phyloP scores from a whole-genome alignment of 2,797 vertebrate species.

The Falco biarmicus region DNA sequence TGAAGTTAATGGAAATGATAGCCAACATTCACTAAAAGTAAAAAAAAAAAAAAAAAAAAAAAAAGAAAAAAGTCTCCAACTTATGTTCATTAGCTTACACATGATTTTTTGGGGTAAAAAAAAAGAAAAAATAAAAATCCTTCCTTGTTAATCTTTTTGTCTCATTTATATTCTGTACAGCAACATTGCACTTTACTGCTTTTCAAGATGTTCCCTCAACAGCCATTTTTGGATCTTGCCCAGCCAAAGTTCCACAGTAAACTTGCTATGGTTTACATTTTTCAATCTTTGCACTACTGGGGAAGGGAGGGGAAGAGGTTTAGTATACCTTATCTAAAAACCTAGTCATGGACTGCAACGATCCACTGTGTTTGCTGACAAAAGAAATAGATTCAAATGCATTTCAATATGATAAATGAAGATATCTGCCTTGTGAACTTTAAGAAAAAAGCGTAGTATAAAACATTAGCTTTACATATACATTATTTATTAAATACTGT shows the following conservation, averaged over 20 bases:
- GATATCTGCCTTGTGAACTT: background rate
- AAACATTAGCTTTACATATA: background rate
- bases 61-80: background rate
- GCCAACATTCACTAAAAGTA: background rate
- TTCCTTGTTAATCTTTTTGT: background rate
- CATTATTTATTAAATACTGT: slow-evolving; percentile 39
- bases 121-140: background rate
- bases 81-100: background rate
- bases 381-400: background rate
- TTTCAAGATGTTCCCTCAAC: background rate
- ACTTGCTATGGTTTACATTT: background rate
- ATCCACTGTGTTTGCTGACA: background rate
- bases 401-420: slow-evolving; percentile 12
- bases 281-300: background rate
- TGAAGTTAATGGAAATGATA: background rate
- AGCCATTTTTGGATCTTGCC: background rate
- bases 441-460: background rate
- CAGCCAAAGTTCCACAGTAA: background rate
- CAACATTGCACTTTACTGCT: background rate
- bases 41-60: background rate
- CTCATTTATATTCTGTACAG: background rate
- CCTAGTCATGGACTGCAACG: background rate
- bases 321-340: background rate
- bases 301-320: background rate
- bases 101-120: background rate